Conservation (phyloP, 2,797 vertebrate species). For the Eulemur mongoz region DNA sequence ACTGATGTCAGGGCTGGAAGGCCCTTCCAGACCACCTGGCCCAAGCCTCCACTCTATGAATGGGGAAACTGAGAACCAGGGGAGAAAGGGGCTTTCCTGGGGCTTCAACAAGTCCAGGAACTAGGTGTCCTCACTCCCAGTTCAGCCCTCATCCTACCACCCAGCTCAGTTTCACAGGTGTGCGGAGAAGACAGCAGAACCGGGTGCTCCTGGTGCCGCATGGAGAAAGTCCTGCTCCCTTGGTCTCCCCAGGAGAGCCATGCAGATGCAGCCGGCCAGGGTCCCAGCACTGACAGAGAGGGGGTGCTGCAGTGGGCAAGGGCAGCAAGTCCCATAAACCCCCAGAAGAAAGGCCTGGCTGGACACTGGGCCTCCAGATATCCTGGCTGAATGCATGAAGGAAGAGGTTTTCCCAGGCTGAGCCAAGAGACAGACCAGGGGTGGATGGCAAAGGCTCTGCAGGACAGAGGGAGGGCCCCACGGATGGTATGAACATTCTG, state of each 20-base stretch:
- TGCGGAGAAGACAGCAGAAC: not conserved
- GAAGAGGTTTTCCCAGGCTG: not conserved
- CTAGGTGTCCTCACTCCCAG: not conserved
- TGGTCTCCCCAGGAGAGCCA: accelerated
- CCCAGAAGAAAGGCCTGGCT: not conserved
- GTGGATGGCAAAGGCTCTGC: not conserved
- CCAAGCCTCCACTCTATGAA: not conserved
- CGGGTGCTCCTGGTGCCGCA: accelerated
- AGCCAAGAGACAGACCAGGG: not conserved
- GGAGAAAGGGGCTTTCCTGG: not conserved
- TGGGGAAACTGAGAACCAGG: not conserved
- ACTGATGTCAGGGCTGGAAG: not conserved
- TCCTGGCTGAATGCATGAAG: not conserved
- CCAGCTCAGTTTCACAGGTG: not conserved
- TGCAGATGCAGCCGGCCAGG: not conserved
- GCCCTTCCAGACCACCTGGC: not conserved
- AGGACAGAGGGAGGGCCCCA: not conserved
- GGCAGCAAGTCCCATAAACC: accelerated
- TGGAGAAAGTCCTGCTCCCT: not conserved
- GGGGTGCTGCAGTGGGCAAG: not conserved
- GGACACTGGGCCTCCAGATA: not conserved
- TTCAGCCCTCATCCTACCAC: too few relatives aligned
- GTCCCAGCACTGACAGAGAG: accelerated
- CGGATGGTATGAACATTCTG: accelerated
- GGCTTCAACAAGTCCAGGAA: not conserved